Conservation (phyloP, 2,888 invertebrate species). For the Odontomyia ornata region DNA sequence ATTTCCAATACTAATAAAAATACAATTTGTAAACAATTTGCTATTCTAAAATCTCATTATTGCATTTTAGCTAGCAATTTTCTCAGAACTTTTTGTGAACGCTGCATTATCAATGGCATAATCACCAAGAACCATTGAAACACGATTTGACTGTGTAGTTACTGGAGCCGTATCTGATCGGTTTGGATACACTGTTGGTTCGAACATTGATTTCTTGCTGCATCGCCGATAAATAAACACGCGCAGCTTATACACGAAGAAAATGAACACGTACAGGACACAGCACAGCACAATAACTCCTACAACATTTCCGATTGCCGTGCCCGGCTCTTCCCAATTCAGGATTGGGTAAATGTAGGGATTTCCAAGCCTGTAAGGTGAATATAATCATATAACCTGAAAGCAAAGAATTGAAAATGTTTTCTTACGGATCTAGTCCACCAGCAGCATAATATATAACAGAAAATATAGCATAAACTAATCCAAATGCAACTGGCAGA, state of each 20-base stretch:
- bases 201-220: conserved; percentile 54
- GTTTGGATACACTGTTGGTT: conserved; percentile 55
- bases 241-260: conserved; percentile 60
- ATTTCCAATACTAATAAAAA: background rate
- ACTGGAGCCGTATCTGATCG: conserved; percentile 20
- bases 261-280: conserved; percentile 58
- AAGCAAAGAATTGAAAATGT: background rate
- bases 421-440: conserved; percentile 67
- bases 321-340: conserved; percentile 76
- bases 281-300: conserved; percentile 59
- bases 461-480: conserved; percentile 68
- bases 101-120: conserved; percentile 60
- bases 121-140: conserved; percentile 62
- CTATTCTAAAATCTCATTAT: background rate
- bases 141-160: conserved; percentile 58
- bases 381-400: no score
- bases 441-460: conserved; percentile 71
- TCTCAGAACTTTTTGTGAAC: conserved; percentile 52
- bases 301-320: conserved; percentile 56
- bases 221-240: conserved; percentile 56
- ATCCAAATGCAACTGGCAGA: conserved; percentile 70
- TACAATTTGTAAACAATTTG: background rate
- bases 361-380: conserved; percentile 67
- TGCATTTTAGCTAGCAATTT: conserved; percentile 15
- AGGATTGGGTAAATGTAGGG: conserved; percentile 78